These are phyloP conservation scores for Sclerodermus sp. DNA, from an alignment of 2,888 invertebrate species.

Conservation along the genomic window DNA sequence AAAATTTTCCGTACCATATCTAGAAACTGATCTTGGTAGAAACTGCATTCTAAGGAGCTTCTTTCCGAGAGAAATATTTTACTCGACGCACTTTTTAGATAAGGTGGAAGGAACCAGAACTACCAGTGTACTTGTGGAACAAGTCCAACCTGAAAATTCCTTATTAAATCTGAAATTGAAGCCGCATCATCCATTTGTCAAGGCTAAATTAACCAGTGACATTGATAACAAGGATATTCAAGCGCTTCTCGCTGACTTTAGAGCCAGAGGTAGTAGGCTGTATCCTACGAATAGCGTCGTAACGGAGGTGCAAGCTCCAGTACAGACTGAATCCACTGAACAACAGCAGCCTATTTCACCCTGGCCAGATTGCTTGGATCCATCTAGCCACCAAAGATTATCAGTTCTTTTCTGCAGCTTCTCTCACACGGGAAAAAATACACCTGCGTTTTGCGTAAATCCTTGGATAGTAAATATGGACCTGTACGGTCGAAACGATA, in stretches of 20 bases:
- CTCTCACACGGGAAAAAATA: conserved; percentile 71
- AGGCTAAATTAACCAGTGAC: conserved; percentile 68
- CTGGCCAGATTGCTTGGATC: conserved; percentile 72
- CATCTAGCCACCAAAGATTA: conserved; percentile 81
- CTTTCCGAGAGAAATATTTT: conserved; percentile 74
- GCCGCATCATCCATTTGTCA: conserved; percentile 74
- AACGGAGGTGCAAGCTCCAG: conserved; percentile 14
- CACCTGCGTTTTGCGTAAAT: conserved; percentile 86
- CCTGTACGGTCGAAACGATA: conserved; percentile 93
- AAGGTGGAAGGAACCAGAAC: conserved; percentile 41
- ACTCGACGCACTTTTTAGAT: conserved; percentile 66
- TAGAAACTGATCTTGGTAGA: conserved; percentile 82
- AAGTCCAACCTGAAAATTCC: conserved; percentile 18
- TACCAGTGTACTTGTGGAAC: conserved; percentile 26
- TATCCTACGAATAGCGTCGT: conserved; percentile 38
- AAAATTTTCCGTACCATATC: conserved; percentile 80
- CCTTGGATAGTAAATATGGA: conserved; percentile 93
- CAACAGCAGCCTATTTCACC: conserved; percentile 2
- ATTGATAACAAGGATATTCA: conserved; percentile 70
- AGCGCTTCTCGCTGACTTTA: conserved; percentile 78
- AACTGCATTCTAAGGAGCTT: conserved; percentile 73
- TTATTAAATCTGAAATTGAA: conserved; percentile 53
- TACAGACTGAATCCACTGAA: conserved; percentile 14
- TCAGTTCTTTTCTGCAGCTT: conserved; percentile 89
- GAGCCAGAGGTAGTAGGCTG: conserved; percentile 76